phyloP scores from a whole-genome alignment of 2,888 invertebrate genomes.

The Lordiphosa fenestrarum region DNA sequence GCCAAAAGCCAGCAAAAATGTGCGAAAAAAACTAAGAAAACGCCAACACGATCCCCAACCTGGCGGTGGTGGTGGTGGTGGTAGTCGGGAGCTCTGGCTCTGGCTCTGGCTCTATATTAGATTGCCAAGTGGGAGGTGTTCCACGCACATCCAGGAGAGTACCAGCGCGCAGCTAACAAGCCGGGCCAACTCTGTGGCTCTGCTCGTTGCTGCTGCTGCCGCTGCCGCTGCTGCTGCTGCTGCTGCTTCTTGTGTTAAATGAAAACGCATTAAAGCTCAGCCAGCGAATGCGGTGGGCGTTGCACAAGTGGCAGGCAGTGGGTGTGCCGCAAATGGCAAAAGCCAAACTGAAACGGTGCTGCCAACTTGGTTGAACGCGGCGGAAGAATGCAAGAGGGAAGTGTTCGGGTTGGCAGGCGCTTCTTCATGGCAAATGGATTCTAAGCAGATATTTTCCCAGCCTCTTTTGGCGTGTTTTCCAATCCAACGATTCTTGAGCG shows the following conservation, averaged over 20 bases:
- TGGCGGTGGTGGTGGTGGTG: slow-evolving; percentile 6
- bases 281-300: slow-evolving; percentile 52
- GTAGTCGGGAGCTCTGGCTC: slow-evolving; percentile 18
- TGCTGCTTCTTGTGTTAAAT: slow-evolving; percentile 53
- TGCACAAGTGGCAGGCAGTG: slow-evolving; percentile 35
- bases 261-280: slow-evolving; percentile 72
- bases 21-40: slow-evolving; percentile 52
- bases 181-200: slow-evolving; percentile 34
- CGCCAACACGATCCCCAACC: slow-evolving; percentile 5
- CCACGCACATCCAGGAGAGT: slow-evolving; percentile 7
- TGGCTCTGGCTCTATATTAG: slow-evolving; percentile 62
- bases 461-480: too few relatives aligned
- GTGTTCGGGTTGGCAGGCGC: too few relatives aligned
- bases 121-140: slow-evolving; percentile 77
- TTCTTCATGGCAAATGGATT: too few relatives aligned
- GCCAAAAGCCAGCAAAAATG: slow-evolving; percentile 59
- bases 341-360: slow-evolving; percentile 14
- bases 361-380: slow-evolving; percentile 24
- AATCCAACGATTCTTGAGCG: too few relatives aligned
- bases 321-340: slow-evolving; percentile 34
- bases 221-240: too few relatives aligned
- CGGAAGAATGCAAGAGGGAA: too few relatives aligned
- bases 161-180: slow-evolving; percentile 48
- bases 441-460: too few relatives aligned
- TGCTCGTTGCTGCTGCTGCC: too few relatives aligned